Evolutionary conservation across 1,140 invertebrate species (phyloP).

Genomic region (Camponotus floridanus): DNA sequence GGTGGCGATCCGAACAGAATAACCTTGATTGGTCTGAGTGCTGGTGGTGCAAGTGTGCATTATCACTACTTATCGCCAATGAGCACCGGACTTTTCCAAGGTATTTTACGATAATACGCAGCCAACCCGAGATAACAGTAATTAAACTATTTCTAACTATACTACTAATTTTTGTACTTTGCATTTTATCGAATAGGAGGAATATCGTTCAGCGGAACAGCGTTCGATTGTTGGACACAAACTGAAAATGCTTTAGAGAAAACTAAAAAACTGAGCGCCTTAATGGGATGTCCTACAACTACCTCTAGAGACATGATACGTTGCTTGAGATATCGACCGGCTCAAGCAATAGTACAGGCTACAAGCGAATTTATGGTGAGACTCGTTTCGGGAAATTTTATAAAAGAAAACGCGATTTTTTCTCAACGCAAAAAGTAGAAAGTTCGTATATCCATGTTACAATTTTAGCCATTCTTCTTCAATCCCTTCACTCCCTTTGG

Average conservation of each 20-base stretch:
- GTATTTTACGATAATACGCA: conserved; percentile 74
- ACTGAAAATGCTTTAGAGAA: conserved; percentile 89
- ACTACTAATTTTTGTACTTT: background rate
- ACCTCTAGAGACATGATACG: conserved; percentile 88
- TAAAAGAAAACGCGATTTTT: background rate
- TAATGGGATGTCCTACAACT: conserved; percentile 90
- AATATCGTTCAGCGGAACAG: conserved; percentile 93
- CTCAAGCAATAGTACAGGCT: conserved; percentile 85
- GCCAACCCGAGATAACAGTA: background rate
- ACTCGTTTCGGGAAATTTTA: background rate
- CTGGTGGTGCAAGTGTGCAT: conserved; percentile 87
- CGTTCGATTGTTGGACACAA: conserved; percentile 90
- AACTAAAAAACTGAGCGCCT: conserved; percentile 88
- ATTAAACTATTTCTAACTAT: background rate
- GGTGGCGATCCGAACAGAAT: conserved; percentile 86
- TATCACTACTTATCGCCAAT: conserved; percentile 88
- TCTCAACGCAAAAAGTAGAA: background rate
- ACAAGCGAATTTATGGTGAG: conserved; percentile 85
- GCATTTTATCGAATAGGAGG: conserved; percentile 84
- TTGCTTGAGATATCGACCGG: conserved; percentile 90
- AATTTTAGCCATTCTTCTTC: conserved; percentile 85
- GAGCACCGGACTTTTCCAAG: conserved; percentile 81
- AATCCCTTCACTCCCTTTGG: conserved; percentile 89
- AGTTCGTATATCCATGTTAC: background rate
- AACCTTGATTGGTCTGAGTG: conserved; percentile 86